Base-by-base conservation (phyloP, 2,888 invertebrate species). In the Melieria omissa region DNA sequence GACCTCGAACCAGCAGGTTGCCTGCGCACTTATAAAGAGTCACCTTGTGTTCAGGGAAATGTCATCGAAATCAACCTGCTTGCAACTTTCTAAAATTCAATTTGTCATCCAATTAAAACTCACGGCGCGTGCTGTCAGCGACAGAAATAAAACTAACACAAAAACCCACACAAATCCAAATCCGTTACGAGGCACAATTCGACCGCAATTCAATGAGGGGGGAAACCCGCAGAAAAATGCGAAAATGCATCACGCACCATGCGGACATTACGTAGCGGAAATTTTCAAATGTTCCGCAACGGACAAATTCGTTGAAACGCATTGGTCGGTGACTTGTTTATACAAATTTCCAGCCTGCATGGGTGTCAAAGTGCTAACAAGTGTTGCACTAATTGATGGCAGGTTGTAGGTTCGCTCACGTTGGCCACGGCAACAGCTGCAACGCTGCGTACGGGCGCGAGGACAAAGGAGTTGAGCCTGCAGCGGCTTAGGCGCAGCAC, bases 301-400 rank as follows among this genome's bases (percentile, higher is more conserved):
- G 29, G 29, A 29, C 29, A 29, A 29, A 29, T 29, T 29, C 29
- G 29, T 29, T 29, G 29, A 29, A 29, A 29, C 29, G 29, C 29
- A 29, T 29, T 29, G 29, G 29, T 29, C 29, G 29, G 29, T 29
- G 29, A 29, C 29, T 29, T 29, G 29, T 29, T 29, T 29, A 29
- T 29, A 29, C 29, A 29, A 29, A 29, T 29, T 29, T 29, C 29
- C 29, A 29, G 29, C 29, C 29, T 29, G 29, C 29, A 29, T 73
- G 81, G 82, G 81, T 77, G 81, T 82, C 79, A 78, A 82, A 79
- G 78, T 81, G 82, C 79, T 81, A 81, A 81, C 81, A 82, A 81
- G 81, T 82, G 82, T 80, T 76, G 73, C 78, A 78, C 74, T 74
- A 74, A 77, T 75, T 75, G 76, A 69, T 67, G 67, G 14, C 41